Percentiles rank a stretch among this genome's conserved stretches.
phyloP scores from a whole-genome alignment of 1,140 invertebrate species.

The Cherax quadricarinatus region DNA sequence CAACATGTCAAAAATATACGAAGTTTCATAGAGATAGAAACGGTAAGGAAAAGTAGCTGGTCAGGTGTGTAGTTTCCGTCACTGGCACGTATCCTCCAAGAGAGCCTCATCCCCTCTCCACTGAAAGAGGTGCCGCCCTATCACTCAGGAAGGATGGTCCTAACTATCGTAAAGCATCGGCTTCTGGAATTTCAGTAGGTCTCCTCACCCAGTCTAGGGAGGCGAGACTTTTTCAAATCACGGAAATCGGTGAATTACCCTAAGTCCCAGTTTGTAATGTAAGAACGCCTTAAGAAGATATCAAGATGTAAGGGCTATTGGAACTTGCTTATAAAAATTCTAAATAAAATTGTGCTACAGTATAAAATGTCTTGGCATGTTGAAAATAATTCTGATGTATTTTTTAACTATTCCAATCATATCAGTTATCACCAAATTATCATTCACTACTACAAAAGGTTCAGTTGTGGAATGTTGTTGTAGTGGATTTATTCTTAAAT shows the following conservation, averaged over 20 bases:
- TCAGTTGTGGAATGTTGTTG: not conserved
- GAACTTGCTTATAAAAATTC: not conserved
- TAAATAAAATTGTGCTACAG: not conserved
- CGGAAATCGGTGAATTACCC: constrained; percentile 38
- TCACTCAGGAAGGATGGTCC: constrained; percentile 66
- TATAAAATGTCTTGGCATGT: not conserved
- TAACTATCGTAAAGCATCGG: constrained; percentile 52
- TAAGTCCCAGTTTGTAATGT: constrained; percentile 49
- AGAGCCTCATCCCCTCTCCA: constrained; percentile 67
- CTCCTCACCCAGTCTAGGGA: constrained; percentile 6
- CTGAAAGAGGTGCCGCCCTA: constrained; percentile 64
- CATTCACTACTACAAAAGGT: not conserved
- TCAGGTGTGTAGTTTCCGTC: constrained; percentile 57
- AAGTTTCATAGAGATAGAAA: not conserved
- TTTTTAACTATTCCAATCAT: not conserved
- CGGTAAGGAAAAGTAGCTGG: constrained; percentile 28
- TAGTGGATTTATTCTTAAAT: not conserved
- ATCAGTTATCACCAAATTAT: not conserved
- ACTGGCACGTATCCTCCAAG: constrained; percentile 53
- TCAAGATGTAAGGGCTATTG: constrained; percentile 17
- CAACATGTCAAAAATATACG: not conserved
- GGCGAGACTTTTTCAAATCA: constrained; percentile 30
- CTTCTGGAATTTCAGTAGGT: constrained; percentile 39
- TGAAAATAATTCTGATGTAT: not conserved
- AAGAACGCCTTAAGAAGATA: constrained; percentile 59